A percentile compares a stretch with the other conserved stretches of the same genome.
Evolutionary conservation across 2,113 vertebrate species (phyloP).

Genomic region (Holacanthus passer): DNA sequence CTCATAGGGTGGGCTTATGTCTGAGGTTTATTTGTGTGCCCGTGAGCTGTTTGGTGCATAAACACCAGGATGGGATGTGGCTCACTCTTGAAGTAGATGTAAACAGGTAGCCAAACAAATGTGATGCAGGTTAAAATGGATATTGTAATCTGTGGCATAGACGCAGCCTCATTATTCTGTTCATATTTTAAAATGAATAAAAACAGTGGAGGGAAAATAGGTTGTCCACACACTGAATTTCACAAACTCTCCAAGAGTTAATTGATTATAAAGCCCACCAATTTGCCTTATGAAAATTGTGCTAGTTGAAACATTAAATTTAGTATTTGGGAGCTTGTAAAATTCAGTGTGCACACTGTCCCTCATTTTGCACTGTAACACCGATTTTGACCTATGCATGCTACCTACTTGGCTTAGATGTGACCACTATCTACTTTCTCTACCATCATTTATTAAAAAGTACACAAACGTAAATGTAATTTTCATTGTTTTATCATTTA

Average conservation of each 20-base stretch:
- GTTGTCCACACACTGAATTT: not conserved
- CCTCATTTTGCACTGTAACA: not conserved
- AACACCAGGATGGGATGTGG: not conserved
- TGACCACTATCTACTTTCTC: not conserved
- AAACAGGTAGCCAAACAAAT: constrained; percentile 15
- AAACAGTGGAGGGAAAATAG: not conserved
- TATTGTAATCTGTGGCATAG: not conserved
- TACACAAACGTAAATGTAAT: not conserved
- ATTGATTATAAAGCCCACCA: not conserved
- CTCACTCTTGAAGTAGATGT: not conserved
- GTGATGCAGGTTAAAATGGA: not conserved
- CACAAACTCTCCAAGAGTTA: not conserved
- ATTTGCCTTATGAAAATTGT: not conserved
- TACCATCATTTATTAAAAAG: not conserved
- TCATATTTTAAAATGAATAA: not conserved
- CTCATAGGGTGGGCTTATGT: constrained; percentile 7
- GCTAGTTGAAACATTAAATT: not conserved
- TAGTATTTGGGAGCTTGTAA: not conserved
- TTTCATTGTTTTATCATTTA: not conserved
- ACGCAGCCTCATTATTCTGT: not conserved
- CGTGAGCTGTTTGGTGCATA: not conserved
- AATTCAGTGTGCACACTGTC: too few species aligned
- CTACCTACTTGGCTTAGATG: not conserved
- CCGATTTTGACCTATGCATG: not conserved
- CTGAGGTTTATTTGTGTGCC: constrained; percentile 20